These are phyloP conservation scores for Desoria tigrina DNA, from an alignment of 2,888 invertebrate genomes.

Conservation along the genomic window DNA sequence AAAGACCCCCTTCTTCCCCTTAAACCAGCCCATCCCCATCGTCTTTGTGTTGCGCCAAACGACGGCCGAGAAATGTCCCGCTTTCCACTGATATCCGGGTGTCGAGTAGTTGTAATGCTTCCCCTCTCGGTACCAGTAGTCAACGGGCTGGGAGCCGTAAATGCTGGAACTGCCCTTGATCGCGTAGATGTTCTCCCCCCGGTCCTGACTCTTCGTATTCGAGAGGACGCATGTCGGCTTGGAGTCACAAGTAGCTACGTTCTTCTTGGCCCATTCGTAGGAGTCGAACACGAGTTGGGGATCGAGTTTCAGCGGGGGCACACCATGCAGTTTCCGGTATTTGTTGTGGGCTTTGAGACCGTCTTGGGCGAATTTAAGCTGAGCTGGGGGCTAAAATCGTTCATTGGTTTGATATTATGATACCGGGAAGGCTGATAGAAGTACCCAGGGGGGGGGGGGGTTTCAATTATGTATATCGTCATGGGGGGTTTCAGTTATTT, in stretches of 20 bases:
- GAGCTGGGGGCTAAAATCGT: not conserved
- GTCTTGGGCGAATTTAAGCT: constrained; percentile 34
- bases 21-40: constrained; percentile 12
- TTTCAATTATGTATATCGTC: too few species aligned
- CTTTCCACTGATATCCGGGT: not conserved
- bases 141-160: not conserved
- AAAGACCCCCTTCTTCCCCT: constrained; percentile 55
- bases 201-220: not conserved
- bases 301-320: constrained; percentile 29
- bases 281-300: constrained; percentile 2
- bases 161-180: not conserved
- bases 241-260: not conserved
- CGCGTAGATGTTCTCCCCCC: constrained; percentile 22
- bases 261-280: not conserved
- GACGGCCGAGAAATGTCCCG: constrained; percentile 15
- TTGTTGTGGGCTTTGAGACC: constrained; percentile 46
- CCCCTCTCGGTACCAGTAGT: constrained; percentile 10
- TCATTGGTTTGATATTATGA: too few species aligned
- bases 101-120: constrained; percentile 6
- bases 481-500: too few species aligned
- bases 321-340: constrained; percentile 39
- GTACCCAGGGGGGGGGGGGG: too few species aligned
- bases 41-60: constrained; percentile 3
- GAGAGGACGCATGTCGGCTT: not conserved
- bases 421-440: too few species aligned